A percentile compares a stretch with the other conserved stretches of the same genome.
phyloP scores from a whole-genome alignment of 2,113 vertebrate genomes.

The Sapajus apella region DNA sequence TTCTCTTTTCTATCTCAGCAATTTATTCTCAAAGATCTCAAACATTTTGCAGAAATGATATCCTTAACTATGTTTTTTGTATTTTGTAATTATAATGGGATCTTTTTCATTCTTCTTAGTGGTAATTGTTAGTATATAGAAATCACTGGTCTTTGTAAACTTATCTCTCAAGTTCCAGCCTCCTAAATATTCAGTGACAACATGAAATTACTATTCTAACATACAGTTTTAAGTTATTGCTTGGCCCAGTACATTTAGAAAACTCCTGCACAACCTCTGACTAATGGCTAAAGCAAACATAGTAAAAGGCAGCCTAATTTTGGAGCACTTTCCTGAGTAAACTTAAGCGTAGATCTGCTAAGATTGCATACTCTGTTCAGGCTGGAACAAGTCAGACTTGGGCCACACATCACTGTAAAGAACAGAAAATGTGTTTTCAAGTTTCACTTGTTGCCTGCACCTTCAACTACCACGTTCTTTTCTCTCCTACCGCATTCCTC shows the following conservation, averaged over 20 bases:
- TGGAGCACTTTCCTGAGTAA: not conserved
- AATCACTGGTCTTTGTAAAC: not conserved
- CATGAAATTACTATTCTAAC: not conserved
- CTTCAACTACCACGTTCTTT: not conserved
- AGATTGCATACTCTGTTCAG: not conserved
- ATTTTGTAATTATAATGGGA: not conserved
- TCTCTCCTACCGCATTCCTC: not conserved
- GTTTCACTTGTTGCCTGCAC: not conserved
- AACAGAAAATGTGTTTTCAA: not conserved
- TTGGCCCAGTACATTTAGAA: not conserved
- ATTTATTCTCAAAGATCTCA: not conserved
- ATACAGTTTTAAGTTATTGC: not conserved
- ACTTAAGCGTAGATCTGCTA: not conserved
- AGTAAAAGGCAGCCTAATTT: not conserved
- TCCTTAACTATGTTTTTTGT: not conserved
- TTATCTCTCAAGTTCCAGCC: not conserved
- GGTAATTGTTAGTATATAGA: not conserved
- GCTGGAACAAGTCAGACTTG: too few relatives aligned
- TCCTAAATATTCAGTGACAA: not conserved
- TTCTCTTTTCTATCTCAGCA: not conserved
- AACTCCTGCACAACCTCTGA: not conserved
- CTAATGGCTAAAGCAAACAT: not conserved
- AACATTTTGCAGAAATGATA: conserved; percentile 10
- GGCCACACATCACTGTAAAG: not conserved
- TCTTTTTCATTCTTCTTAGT: not conserved